phyloP scores from a whole-genome alignment of 2,888 invertebrate species.

The Diarsia brunnea region DNA sequence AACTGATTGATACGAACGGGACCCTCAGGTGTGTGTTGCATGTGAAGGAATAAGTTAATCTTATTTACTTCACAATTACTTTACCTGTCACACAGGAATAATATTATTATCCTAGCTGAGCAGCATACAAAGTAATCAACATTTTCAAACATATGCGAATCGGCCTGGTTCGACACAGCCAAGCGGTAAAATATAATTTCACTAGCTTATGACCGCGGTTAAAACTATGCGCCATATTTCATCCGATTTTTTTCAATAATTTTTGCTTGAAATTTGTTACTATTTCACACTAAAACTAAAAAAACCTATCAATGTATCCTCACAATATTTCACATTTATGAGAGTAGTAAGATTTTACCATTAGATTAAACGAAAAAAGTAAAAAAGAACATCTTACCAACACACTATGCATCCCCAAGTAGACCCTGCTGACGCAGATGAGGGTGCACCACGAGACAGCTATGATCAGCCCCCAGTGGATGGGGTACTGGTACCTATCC shows the following conservation, averaged over 20 bases:
- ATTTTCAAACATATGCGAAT: not conserved
- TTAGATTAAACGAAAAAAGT: not conserved
- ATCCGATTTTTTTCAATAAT: not conserved
- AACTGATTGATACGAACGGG: not conserved
- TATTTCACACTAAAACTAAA: too few species aligned
- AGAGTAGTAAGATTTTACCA: not conserved
- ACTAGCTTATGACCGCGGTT: not conserved
- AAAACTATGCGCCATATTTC: not conserved
- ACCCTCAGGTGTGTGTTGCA: not conserved
- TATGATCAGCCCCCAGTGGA: constrained; percentile 90
- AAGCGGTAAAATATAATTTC: not conserved
- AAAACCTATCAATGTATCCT: too few species aligned
- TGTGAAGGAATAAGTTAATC: not conserved
- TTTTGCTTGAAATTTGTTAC: not conserved
- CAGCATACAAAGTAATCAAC: not conserved
- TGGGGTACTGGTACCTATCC: constrained; percentile 94
- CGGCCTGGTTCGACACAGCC: not conserved
- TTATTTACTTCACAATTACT: not conserved
- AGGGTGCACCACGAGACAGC: constrained; percentile 93
- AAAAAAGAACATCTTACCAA: constrained; percentile 91
- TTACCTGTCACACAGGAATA: too few species aligned
- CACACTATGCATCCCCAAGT: constrained; percentile 98
- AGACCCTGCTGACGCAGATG: constrained; percentile 96
- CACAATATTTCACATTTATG: not conserved
- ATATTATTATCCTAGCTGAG: not conserved